Conservation (phyloP, 2,797 vertebrate species). For the Ptychadena robeensis region DNA sequence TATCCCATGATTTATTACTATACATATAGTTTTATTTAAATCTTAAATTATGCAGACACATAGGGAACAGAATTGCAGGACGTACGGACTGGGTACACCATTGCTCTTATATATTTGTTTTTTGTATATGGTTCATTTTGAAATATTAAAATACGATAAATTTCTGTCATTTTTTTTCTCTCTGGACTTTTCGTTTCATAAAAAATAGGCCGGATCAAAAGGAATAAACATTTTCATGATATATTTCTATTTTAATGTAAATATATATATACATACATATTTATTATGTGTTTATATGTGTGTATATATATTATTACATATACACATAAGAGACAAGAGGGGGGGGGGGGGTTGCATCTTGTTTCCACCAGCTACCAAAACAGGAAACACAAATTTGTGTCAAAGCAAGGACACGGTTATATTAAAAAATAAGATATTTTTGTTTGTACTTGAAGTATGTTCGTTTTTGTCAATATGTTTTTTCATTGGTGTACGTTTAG, state of each 20-base stretch:
- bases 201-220: conserved; percentile 76
- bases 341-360: neutral
- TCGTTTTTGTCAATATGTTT: conserved; percentile 25
- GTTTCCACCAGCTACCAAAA: conserved; percentile 1
- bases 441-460: conserved; percentile 25
- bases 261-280: neutral
- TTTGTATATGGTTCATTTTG: conserved; percentile 79
- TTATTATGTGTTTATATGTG: neutral
- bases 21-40: conserved; percentile 66
- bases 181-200: conserved; percentile 76
- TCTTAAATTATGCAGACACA: conserved; percentile 71
- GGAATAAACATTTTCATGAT: neutral
- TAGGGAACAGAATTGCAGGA: conserved; percentile 54
- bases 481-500: neutral
- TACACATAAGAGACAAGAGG: neutral
- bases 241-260: neutral
- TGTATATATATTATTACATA: neutral
- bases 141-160: conserved; percentile 66
- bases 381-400: neutral
- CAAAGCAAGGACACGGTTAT: neutral
- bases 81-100: conserved; percentile 28
- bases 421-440: neutral
- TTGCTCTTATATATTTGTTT: conserved; percentile 72
- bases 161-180: conserved; percentile 72
- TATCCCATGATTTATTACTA: conserved; percentile 73